Evolutionary conservation across 2,888 invertebrate species (phyloP).

Genomic region (Buathra laborator): DNA sequence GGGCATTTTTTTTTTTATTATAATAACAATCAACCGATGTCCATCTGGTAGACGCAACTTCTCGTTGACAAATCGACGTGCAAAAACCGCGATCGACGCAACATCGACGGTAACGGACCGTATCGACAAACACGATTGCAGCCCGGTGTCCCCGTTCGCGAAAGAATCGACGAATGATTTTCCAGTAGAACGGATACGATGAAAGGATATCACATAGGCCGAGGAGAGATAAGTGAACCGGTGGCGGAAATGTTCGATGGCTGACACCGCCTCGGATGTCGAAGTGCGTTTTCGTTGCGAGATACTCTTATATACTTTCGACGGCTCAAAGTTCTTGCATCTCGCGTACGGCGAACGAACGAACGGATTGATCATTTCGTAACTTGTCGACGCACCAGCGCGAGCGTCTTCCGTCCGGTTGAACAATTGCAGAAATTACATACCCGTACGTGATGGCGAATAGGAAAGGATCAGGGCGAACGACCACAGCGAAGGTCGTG

Average conservation of each 20-base stretch:
- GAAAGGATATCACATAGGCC: slow-evolving; percentile 49
- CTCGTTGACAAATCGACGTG: slow-evolving; percentile 39
- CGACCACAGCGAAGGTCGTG: slow-evolving; percentile 49
- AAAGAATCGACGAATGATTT: slow-evolving; percentile 47
- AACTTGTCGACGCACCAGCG: slow-evolving; percentile 51
- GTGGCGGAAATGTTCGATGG: slow-evolving; percentile 53
- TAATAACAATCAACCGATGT: background rate
- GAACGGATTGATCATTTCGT: slow-evolving; percentile 38
- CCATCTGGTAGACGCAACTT: slow-evolving; percentile 11
- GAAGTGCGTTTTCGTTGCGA: slow-evolving; percentile 47
- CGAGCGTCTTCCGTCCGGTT: slow-evolving; percentile 27
- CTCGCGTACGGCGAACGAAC: slow-evolving; percentile 36
- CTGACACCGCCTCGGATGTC: slow-evolving; percentile 47
- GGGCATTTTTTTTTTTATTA: no score
- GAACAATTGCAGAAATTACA: slow-evolving; percentile 45
- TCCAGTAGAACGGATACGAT: slow-evolving; percentile 62
- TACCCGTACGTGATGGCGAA: slow-evolving; percentile 19
- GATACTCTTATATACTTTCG: slow-evolving; percentile 7
- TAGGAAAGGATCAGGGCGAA: slow-evolving; percentile 43
- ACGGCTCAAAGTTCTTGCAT: slow-evolving; percentile 8
- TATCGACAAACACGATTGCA: slow-evolving; percentile 14
- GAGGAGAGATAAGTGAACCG: slow-evolving; percentile 33
- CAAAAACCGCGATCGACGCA: slow-evolving; percentile 52
- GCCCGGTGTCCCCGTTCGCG: slow-evolving; percentile 53
- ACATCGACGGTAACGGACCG: slow-evolving; percentile 46